These are phyloP conservation scores for Isurus oxyrinchus DNA, from an alignment of 2,113 vertebrate genomes.

Conservation along the genomic window DNA sequence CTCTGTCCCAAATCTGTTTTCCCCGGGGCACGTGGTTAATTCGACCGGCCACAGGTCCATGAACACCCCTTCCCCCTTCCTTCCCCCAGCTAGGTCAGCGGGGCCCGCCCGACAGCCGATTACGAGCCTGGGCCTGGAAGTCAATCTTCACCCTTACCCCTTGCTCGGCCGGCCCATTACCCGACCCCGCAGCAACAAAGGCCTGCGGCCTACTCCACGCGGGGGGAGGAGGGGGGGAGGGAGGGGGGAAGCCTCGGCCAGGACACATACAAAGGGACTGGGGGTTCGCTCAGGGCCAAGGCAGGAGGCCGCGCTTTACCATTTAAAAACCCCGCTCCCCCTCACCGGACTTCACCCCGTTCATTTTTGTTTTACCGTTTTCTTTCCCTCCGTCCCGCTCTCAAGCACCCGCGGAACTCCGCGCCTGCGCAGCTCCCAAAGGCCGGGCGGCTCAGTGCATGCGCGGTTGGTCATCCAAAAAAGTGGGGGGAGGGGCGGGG, in stretches of 20 bases:
- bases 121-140: too few species aligned
- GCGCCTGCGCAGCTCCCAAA: neutral
- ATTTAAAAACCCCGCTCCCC: neutral
- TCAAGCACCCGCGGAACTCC: neutral
- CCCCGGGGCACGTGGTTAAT: neutral
- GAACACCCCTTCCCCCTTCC: neutral
- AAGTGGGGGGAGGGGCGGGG: too few species aligned
- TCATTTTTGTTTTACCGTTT: neutral
- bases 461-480: neutral
- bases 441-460: neutral
- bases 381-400: neutral
- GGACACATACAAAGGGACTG: neutral
- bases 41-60: neutral
- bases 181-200: neutral
- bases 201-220: neutral
- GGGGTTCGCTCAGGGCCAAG: neutral
- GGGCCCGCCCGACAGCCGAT: neutral
- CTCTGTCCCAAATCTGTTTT: neutral
- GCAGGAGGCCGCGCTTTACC: neutral
- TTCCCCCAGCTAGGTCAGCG: neutral
- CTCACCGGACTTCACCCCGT: neutral
- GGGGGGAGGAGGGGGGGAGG: neutral
- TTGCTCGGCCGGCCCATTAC: neutral
- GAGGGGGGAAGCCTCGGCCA: neutral
- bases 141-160: neutral